phyloP scores from a whole-genome alignment of 1,140 invertebrate genomes.

The Drosophila obscura region DNA sequence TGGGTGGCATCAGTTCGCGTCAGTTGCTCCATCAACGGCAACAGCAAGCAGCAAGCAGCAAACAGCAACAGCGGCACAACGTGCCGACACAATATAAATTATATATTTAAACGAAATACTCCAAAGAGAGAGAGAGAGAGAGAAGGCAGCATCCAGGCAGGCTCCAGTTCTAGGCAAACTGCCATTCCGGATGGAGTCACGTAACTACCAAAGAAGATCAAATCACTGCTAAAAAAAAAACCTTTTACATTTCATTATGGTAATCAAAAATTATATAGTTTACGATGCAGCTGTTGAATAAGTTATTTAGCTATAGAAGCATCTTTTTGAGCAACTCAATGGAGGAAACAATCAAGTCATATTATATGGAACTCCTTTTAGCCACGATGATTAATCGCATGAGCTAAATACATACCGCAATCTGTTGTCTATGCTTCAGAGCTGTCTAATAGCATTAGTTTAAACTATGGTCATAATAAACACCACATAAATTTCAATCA shows the following conservation, averaged over 20 bases:
- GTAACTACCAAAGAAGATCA: slow-evolving; percentile 27
- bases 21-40: slow-evolving; percentile 73
- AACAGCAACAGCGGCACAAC: slow-evolving; percentile 8
- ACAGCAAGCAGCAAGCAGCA: background rate
- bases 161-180: background rate
- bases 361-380: too few species aligned
- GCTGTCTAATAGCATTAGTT: slow-evolving; percentile 46
- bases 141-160: slow-evolving; percentile 41
- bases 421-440: slow-evolving; percentile 5
- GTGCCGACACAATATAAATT: slow-evolving; percentile 81
- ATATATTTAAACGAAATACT: slow-evolving; percentile 44
- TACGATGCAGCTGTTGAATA: slow-evolving; percentile 16
- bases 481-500: slow-evolving; percentile 76
- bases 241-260: slow-evolving; percentile 47
- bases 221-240: slow-evolving; percentile 18
- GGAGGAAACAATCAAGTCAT: too few species aligned
- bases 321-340: too few species aligned
- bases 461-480: slow-evolving; percentile 62
- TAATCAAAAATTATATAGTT: slow-evolving; percentile 43
- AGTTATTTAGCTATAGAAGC: slow-evolving; percentile 20
- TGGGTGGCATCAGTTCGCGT: slow-evolving; percentile 72
- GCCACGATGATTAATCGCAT: slow-evolving; percentile 1
- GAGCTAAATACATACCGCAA: slow-evolving; percentile 17
- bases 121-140: too few species aligned
- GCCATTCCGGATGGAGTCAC: slow-evolving; percentile 44